These are phyloP conservation scores for Cygnus atratus DNA, from an alignment of 2,113 vertebrate species.

Conservation along the genomic window DNA sequence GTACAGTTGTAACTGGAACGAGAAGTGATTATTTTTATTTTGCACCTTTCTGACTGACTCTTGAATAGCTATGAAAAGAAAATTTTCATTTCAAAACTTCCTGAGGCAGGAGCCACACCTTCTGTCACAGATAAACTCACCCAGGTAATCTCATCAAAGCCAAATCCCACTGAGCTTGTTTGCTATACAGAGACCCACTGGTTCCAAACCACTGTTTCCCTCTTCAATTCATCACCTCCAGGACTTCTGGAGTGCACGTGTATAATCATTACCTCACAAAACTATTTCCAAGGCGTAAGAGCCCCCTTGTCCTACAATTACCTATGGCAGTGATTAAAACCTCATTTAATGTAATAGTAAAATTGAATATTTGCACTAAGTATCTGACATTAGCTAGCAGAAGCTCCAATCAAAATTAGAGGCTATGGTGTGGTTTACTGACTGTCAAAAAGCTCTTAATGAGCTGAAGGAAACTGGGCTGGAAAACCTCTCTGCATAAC, in stretches of 20 bases:
- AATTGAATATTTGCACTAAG: background rate
- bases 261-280: background rate
- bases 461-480: background rate
- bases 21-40: slow-evolving; percentile 8
- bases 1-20: background rate
- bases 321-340: background rate
- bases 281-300: background rate
- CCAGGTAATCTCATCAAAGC: slow-evolving; percentile 30
- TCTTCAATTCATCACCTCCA: background rate
- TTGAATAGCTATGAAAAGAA: background rate
- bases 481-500: background rate
- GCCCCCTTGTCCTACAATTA: background rate
- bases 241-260: background rate
- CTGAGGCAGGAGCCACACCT: background rate
- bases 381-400: slow-evolving; percentile 3
- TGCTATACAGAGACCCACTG: background rate
- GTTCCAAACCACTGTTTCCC: background rate
- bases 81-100: background rate
- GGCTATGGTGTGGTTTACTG: slow-evolving; percentile 7
- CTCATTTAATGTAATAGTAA: background rate
- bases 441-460: slow-evolving; percentile 13
- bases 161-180: background rate
- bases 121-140: background rate
- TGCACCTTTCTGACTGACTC: background rate
- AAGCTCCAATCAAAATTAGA: slow-evolving; percentile 2